Base-by-base conservation (phyloP, 2,888 invertebrate species). In the Taphrorychus bicolor region DNA sequence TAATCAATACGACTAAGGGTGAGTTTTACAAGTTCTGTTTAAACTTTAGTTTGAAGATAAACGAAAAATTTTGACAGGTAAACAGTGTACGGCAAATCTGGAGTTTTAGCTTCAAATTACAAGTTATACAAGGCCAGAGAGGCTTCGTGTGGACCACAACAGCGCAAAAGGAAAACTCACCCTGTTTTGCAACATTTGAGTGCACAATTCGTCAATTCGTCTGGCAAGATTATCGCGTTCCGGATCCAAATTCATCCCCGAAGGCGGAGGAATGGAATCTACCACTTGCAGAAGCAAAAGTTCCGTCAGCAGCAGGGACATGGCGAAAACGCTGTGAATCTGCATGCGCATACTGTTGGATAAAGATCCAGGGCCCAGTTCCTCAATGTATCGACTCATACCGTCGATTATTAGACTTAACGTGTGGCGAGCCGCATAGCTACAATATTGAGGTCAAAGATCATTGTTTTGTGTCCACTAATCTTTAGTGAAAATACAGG, bases 221-320 rank as follows among this genome's bases (percentile, higher is more conserved):
- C 74, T 73, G 3, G 81, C 79, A 24, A 82, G 72, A 51, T 76
- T 76, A 66, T 79, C 79, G 3, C 80, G 70, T 71, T 82, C 81
- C 2, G 79, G 76, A 63, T 81, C 80, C 19, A 82, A 71, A 73
- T 80, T 80, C 71, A 80, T 76, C 2, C 75, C 57, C 17, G 77
- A 76, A 0, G 81, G 78, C 5, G 82, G 79, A 22, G 83, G 82
- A 69, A 82, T 82, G 3, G 82, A 81, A 72, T 84, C 84, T 9
- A 81, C 80, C 7, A 85, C 80, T 70, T 85, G 84, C 11, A 84
- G 77, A 2, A 85, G 72, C 42, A 86, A 73, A 14, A 85, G 76
- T 73, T 85, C 84, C 9, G 84, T 84, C 22, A 86, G 73, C 57
- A 85, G 79, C 51, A 84, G 73, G 1, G 85, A 84, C 73, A 85